Conservation (phyloP, 2,797 vertebrate genomes). For the Allobates femoralis region DNA sequence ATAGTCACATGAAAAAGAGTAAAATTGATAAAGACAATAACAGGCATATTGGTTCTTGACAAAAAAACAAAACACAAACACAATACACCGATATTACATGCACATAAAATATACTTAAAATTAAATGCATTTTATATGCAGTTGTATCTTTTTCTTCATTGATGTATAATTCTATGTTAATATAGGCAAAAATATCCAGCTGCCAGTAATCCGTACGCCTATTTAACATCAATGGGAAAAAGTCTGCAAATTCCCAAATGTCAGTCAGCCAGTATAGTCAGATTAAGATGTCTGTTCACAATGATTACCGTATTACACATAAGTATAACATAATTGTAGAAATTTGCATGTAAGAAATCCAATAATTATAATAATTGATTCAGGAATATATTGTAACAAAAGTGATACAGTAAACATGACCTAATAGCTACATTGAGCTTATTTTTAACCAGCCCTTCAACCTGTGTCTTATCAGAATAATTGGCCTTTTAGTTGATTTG, state of each 20-base stretch:
- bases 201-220: background rate
- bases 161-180: background rate
- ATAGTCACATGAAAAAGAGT: background rate
- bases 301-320: slow-evolving; percentile 56
- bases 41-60: too few species aligned
- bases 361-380: slow-evolving; percentile 82
- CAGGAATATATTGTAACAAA: slow-evolving; percentile 65
- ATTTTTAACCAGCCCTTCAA: slow-evolving; percentile 84
- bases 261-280: background rate
- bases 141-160: background rate
- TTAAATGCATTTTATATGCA: too few species aligned
- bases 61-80: too few species aligned
- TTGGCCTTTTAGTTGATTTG: slow-evolving; percentile 87
- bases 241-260: slow-evolving; percentile 17
- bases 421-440: slow-evolving; percentile 72
- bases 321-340: slow-evolving; percentile 54
- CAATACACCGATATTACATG: too few species aligned
- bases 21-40: background rate
- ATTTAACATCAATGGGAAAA: background rate
- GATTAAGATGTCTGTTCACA: slow-evolving; percentile 11
- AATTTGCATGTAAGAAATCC: slow-evolving; percentile 71
- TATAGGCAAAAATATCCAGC: background rate
- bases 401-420: slow-evolving; percentile 70
- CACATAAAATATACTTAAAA: too few species aligned
- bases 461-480: slow-evolving; percentile 84